Percentiles rank a stretch among this genome's conserved stretches.
These are phyloP conservation scores for Ectemnius lituratus DNA, from an alignment of 2,888 invertebrate species.

Conservation along the genomic window DNA sequence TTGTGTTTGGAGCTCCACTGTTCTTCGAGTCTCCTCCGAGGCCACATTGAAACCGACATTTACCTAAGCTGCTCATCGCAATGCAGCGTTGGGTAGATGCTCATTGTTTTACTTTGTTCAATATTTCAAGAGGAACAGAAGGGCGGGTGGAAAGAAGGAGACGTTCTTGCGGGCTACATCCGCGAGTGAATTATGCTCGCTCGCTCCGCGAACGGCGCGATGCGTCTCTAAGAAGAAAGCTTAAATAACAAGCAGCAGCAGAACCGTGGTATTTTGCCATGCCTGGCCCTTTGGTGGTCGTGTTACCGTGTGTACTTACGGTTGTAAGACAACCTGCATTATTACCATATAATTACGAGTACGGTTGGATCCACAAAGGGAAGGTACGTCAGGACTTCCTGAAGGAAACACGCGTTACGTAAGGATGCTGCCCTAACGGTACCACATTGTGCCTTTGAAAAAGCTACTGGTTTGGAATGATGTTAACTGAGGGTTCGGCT, in stretches of 20 bases:
- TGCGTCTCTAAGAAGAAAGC: slow-evolving; percentile 34
- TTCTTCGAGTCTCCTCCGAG: too few species aligned
- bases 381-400: slow-evolving; percentile 29
- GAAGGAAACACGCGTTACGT: slow-evolving; percentile 24
- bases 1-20: too few species aligned
- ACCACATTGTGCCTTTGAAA: background rate
- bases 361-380: slow-evolving; percentile 38
- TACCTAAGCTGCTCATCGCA: too few species aligned
- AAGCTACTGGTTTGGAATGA: background rate
- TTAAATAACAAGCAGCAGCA: slow-evolving; percentile 36
- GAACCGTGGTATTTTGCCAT: slow-evolving; percentile 55
- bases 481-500: background rate
- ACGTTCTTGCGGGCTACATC: slow-evolving; percentile 24
- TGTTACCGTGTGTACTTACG: slow-evolving; percentile 53
- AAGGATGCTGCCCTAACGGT: slow-evolving; percentile 5
- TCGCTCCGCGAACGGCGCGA: slow-evolving; percentile 46
- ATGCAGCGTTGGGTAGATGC: too few species aligned
- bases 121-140: background rate
- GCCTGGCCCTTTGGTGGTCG: slow-evolving; percentile 51
- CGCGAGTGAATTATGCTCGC: slow-evolving; percentile 37
- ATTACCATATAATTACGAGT: slow-evolving; percentile 63
- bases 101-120: too few species aligned
- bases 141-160: slow-evolving; percentile 10
- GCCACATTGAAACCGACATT: too few species aligned
- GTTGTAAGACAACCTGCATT: slow-evolving; percentile 59